Conservation (phyloP, 1,140 invertebrate species). For the Pentalonia nigronervosa region DNA sequence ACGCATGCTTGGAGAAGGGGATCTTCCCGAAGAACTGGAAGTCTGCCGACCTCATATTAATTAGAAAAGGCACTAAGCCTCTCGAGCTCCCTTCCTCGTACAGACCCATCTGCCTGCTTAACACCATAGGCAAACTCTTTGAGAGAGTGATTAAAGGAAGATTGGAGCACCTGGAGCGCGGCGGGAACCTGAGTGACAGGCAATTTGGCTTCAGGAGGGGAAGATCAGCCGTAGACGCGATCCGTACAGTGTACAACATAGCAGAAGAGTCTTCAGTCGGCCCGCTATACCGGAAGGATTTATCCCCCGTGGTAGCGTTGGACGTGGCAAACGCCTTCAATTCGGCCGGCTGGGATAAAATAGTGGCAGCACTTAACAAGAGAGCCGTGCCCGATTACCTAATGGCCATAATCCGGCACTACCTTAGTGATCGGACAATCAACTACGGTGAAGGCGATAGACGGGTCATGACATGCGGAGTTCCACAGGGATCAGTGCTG, state of each 20-base stretch:
- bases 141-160: neutral
- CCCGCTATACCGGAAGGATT: neutral
- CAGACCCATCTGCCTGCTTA: constrained; percentile 25
- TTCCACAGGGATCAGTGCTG: constrained; percentile 24
- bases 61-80: neutral
- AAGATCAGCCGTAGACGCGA: neutral
- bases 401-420: neutral
- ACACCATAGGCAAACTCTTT: constrained; percentile 8
- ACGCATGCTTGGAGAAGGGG: too few relatives aligned
- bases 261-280: neutral
- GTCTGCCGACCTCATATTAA: neutral
- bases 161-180: neutral
- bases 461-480: neutral
- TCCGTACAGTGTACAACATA: neutral
- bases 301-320: neutral
- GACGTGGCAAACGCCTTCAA: neutral
- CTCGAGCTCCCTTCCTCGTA: neutral
- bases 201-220: constrained; percentile 29
- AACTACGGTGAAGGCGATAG: neutral
- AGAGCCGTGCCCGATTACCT: neutral
- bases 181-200: neutral
- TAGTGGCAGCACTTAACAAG: neutral
- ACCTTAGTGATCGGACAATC: neutral
- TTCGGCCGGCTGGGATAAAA: neutral
- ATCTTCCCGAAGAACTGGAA: too few relatives aligned